phyloP scores from a whole-genome alignment of 1,140 invertebrate genomes.

The Radopholus similis region DNA sequence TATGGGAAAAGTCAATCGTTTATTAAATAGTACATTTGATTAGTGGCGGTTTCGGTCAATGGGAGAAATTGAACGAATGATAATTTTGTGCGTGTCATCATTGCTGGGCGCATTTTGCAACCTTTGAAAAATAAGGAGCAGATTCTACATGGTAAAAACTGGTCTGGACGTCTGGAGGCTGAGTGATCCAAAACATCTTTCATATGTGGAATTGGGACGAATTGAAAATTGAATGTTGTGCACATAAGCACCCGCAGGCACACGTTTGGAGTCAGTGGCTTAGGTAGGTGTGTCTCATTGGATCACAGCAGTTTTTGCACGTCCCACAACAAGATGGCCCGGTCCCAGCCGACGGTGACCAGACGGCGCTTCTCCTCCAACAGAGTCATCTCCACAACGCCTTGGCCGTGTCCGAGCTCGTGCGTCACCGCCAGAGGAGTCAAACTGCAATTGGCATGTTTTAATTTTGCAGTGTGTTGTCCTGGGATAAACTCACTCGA shows the following conservation, averaged over 20 bases:
- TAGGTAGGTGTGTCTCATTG: background rate
- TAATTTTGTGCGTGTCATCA: too few relatives aligned
- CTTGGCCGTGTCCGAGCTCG: conserved; percentile 82
- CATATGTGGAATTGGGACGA: too few relatives aligned
- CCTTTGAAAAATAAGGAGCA: too few relatives aligned
- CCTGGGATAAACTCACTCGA: conserved; percentile 61
- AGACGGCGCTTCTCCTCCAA: conserved; percentile 80
- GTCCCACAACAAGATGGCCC: conserved; percentile 78
- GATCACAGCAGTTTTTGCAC: conserved; percentile 36
- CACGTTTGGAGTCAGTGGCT: background rate
- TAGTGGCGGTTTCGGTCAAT: too few relatives aligned
- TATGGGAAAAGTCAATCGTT: too few relatives aligned
- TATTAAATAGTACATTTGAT: too few relatives aligned
- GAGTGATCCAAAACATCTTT: background rate
- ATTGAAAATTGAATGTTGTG: background rate
- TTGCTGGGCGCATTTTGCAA: too few relatives aligned
- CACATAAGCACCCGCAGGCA: background rate
- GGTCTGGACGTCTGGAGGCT: background rate
- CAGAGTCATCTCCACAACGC: conserved; percentile 78
- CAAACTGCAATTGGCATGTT: conserved; percentile 66
- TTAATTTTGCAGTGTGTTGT: conserved; percentile 3
- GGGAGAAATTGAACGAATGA: too few relatives aligned
- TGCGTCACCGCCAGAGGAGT: conserved; percentile 86
- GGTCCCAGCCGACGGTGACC: conserved; percentile 86
- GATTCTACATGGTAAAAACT: background rate